Evolutionary conservation across 2,888 invertebrate species (phyloP).

Genomic region (Ectobius pallidus): DNA sequence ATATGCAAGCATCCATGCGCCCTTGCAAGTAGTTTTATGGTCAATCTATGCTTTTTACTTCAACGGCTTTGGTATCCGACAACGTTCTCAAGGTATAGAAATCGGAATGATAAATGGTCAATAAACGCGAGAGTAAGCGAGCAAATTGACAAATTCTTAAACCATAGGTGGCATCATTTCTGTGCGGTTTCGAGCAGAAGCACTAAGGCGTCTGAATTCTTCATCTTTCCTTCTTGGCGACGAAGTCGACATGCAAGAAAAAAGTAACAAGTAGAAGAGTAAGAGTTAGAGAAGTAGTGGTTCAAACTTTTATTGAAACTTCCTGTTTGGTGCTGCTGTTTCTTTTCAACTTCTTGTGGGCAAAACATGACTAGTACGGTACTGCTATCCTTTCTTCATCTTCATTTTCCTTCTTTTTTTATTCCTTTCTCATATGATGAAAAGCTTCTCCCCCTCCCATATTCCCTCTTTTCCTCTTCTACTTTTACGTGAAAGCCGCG

Average conservation of each 20-base stretch:
- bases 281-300: background rate
- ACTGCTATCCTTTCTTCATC: background rate
- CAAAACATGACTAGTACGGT: background rate
- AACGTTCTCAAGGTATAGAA: no score
- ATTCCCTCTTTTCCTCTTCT: background rate
- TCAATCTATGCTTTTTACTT: no score
- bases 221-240: background rate
- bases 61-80: no score
- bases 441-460: background rate
- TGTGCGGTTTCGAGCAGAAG: no score
- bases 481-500: background rate
- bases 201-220: slow-evolving; percentile 21
- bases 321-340: slow-evolving; percentile 18
- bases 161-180: background rate
- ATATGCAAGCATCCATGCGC: no score
- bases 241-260: no score
- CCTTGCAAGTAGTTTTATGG: no score
- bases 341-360: slow-evolving; percentile 8
- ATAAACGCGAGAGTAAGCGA: no score
- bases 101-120: no score
- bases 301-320: slow-evolving; percentile 8
- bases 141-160: background rate
- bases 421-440: slow-evolving; percentile 13
- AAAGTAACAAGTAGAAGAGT: background rate
- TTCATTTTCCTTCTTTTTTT: background rate